Percentiles rank a stretch among this genome's conserved stretches.
Evolutionary conservation across 2,888 invertebrate species (phyloP).

Genomic region (Hydroisotoma schaefferi): DNA sequence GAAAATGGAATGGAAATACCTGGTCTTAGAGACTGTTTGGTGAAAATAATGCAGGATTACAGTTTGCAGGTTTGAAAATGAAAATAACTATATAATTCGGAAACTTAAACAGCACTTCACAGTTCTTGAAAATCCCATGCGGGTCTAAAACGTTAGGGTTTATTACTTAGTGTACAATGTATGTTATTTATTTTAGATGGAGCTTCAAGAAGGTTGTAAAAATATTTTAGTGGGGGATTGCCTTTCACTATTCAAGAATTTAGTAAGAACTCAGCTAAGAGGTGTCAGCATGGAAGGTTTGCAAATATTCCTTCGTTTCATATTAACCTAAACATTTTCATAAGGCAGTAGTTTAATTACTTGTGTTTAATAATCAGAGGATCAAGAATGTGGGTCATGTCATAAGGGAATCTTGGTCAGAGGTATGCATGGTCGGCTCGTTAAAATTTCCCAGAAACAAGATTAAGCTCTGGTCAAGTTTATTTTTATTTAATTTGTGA

Average conservation of each 20-base stretch:
- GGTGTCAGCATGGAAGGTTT: slow-evolving; percentile 67
- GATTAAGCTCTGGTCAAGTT: too few relatives aligned
- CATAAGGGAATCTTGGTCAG: slow-evolving; percentile 70
- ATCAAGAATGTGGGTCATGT: slow-evolving; percentile 74
- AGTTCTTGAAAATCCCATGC: too few relatives aligned
- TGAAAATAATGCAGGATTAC: slow-evolving; percentile 93
- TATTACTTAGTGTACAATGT: background rate
- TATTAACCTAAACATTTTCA: background rate
- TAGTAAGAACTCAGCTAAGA: slow-evolving; percentile 71
- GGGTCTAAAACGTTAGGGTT: background rate
- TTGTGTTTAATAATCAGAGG: slow-evolving; percentile 58
- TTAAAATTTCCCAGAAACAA: too few relatives aligned
- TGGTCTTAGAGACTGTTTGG: slow-evolving; percentile 81
- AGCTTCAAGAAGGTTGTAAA: slow-evolving; percentile 84
- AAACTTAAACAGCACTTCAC: too few relatives aligned
- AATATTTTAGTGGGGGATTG: slow-evolving; percentile 87
- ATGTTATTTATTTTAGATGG: slow-evolving; percentile 65
- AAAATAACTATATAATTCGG: too few relatives aligned
- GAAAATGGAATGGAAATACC: slow-evolving; percentile 79
- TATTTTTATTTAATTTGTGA: too few relatives aligned
- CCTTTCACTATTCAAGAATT: slow-evolving; percentile 77
- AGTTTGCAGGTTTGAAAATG: slow-evolving; percentile 67
- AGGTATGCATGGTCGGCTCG: slow-evolving; percentile 56
- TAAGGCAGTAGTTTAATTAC: slow-evolving; percentile 13
- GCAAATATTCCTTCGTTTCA: slow-evolving; percentile 11